A percentile compares a stretch with the other conserved stretches of the same genome.
These are phyloP conservation scores for Acrossocheilus fasciatus DNA, from an alignment of 2,797 vertebrate genomes.

Conservation along the genomic window DNA sequence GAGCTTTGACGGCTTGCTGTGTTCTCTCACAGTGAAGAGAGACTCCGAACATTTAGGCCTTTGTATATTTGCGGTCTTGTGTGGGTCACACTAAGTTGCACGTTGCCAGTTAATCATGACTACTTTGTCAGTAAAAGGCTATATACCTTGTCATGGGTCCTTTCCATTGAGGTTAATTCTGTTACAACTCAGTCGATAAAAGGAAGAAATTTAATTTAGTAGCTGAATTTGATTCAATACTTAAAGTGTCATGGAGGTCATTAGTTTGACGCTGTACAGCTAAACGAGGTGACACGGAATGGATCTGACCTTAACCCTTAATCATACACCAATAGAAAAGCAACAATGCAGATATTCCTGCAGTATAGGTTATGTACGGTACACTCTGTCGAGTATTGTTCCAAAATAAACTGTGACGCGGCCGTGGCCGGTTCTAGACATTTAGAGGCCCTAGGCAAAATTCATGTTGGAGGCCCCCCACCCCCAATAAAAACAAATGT, in stretches of 20 bases:
- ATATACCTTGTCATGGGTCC: neutral
- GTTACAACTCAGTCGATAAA: conserved; percentile 5
- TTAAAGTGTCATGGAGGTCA: conserved; percentile 8
- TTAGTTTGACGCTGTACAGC: neutral
- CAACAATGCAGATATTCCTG: neutral
- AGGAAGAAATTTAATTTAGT: neutral
- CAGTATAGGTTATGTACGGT: neutral
- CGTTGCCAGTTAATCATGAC: conserved; percentile 13
- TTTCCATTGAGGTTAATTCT: conserved; percentile 13
- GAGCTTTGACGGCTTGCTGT: conserved; percentile 45
- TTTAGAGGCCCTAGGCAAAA: no score
- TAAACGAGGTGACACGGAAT: neutral
- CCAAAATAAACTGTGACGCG: neutral
- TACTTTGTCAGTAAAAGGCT: neutral
- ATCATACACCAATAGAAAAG: conserved; percentile 2
- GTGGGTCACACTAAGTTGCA: conserved; percentile 28
- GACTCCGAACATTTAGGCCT: conserved; percentile 1
- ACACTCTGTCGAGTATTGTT: neutral
- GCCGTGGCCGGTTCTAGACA: no score
- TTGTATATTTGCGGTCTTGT: conserved; percentile 17
- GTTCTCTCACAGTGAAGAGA: conserved; percentile 37
- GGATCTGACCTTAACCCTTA: neutral
- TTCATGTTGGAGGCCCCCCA: no score
- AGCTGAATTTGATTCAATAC: neutral
- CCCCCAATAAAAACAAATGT: no score